These are phyloP conservation scores for Hipposideros armiger DNA, from an alignment of 2,113 vertebrate genomes.

Conservation along the genomic window DNA sequence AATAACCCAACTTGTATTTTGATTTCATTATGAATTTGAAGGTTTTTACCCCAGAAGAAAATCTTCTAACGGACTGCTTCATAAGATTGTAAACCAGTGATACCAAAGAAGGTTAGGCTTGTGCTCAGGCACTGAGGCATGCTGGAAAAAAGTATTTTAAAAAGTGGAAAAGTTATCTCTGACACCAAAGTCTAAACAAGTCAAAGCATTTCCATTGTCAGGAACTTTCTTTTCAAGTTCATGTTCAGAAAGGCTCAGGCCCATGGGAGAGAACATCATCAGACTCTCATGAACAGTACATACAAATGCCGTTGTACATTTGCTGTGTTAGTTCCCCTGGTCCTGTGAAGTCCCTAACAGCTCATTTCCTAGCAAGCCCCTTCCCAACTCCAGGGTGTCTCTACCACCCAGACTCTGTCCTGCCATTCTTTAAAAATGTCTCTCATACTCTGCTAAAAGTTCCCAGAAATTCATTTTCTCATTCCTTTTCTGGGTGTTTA, in stretches of 20 bases:
- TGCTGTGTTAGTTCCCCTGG: not conserved
- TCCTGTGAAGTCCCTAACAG: not conserved
- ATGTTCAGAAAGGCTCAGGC: not conserved
- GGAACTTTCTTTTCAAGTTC: not conserved
- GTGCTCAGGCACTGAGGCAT: not conserved
- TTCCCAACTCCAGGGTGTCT: not conserved
- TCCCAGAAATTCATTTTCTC: not conserved
- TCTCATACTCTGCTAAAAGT: not conserved
- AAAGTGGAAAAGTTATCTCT: not conserved
- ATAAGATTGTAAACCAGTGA: not conserved
- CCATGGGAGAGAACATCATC: not conserved
- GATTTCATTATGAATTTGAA: conserved; percentile 3
- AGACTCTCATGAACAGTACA: not conserved
- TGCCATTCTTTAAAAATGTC: not conserved
- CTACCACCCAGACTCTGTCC: not conserved
- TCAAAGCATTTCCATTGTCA: not conserved
- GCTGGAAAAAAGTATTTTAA: not conserved
- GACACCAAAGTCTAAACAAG: not conserved
- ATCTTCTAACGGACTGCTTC: not conserved
- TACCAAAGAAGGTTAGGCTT: not conserved
- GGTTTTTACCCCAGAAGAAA: not conserved
- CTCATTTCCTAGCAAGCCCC: not conserved
- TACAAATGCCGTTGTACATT: no score
- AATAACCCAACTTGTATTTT: conserved; percentile 8
- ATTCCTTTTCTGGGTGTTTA: not conserved